A percentile compares a stretch with the other conserved stretches of the same genome.
phyloP scores from a whole-genome alignment of 2,888 invertebrate genomes.

The Spilosoma lubricipeda region DNA sequence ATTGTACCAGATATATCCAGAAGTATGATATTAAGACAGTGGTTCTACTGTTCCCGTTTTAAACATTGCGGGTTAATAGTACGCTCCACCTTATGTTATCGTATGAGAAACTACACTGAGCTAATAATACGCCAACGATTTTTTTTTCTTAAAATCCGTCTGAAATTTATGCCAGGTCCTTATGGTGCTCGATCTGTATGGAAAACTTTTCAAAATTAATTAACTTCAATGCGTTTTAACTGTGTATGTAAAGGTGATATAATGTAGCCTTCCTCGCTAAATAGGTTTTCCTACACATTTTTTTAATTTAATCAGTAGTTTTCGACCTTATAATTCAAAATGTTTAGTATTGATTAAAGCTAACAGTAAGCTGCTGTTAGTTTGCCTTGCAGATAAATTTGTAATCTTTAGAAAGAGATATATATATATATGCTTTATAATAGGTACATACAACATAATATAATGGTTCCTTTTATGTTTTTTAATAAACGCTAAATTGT shows the following conservation, averaged over 20 bases:
- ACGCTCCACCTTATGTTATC: conserved; percentile 53
- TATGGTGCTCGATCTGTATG: too few species aligned
- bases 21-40: conserved; percentile 51
- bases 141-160: neutral
- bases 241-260: too few species aligned
- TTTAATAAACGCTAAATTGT: conserved; percentile 18
- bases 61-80: conserved; percentile 48
- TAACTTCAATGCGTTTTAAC: too few species aligned
- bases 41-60: conserved; percentile 46
- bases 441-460: neutral
- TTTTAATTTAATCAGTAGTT: neutral
- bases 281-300: neutral
- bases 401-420: conserved; percentile 3
- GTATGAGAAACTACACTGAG: conserved; percentile 15
- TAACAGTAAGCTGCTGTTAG: neutral
- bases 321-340: too few species aligned
- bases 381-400: neutral
- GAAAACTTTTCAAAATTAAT: too few species aligned
- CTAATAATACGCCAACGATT: neutral
- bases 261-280: neutral
- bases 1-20: conserved; percentile 11
- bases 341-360: neutral
- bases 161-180: neutral
- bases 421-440: neutral
- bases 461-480: conserved; percentile 13